These are phyloP conservation scores for Colinus virginianus DNA, from an alignment of 2,113 vertebrate species.

Conservation along the genomic window DNA sequence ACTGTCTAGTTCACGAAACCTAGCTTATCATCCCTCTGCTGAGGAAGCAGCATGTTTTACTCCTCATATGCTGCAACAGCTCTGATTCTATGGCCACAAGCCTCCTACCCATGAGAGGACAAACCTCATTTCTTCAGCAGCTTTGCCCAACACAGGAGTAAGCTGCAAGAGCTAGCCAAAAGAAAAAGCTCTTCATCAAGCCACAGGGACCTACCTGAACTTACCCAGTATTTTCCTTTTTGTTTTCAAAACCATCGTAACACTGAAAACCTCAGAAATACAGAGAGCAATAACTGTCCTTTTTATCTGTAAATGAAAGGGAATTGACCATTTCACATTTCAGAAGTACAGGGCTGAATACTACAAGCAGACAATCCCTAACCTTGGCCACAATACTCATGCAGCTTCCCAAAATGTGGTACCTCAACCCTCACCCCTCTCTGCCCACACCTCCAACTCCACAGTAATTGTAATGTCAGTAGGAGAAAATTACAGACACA, in stretches of 20 bases:
- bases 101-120: background rate
- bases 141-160: background rate
- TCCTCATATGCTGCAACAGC: background rate
- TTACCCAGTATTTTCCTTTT: background rate
- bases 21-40: background rate
- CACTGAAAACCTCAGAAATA: constrained; percentile 45
- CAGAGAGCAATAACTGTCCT: background rate
- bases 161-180: background rate
- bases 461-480: background rate
- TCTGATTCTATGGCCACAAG: background rate
- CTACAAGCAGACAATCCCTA: background rate
- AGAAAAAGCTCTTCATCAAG: background rate
- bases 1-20: background rate
- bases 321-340: background rate
- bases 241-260: constrained; percentile 6
- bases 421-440: background rate
- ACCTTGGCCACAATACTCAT: background rate
- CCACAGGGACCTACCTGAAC: background rate
- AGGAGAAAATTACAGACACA: background rate
- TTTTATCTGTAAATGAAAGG: background rate
- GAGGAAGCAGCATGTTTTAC: background rate
- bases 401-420: background rate
- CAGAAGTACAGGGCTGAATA: background rate
- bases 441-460: background rate
- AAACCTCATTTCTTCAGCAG: background rate